Conservation (phyloP, 2,797 vertebrate genomes). For the Monodelphis domestica region DNA sequence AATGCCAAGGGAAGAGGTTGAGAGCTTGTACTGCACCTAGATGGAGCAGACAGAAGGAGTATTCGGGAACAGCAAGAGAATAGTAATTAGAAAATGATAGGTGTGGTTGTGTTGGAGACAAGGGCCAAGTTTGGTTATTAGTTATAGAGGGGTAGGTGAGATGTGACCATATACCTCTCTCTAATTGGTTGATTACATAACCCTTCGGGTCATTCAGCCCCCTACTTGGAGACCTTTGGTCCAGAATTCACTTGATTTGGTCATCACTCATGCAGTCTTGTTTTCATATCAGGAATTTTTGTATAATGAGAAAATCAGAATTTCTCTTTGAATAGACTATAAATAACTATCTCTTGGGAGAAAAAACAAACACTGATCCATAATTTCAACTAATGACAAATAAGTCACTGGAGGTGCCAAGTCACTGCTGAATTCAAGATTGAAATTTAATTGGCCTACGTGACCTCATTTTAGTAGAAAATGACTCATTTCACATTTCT, state of each 20-base stretch:
- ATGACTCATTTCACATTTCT: background rate
- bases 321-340: background rate
- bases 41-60: background rate
- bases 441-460: background rate
- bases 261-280: background rate
- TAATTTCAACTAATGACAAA: background rate
- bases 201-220: background rate
- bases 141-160: background rate
- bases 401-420: background rate
- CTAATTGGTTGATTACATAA: background rate
- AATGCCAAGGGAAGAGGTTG: background rate
- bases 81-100: background rate
- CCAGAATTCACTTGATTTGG: background rate
- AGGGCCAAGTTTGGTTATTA: background rate
- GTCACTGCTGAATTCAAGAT: background rate
- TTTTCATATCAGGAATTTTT: background rate
- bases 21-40: background rate
- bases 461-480: constrained; percentile 22
- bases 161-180: background rate
- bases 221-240: background rate
- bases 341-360: background rate
- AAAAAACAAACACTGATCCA: background rate
- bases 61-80: background rate
- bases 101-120: background rate
- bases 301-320: background rate